Conservation (phyloP, 2,888 invertebrate species). For the Linnaemya vulpina region DNA sequence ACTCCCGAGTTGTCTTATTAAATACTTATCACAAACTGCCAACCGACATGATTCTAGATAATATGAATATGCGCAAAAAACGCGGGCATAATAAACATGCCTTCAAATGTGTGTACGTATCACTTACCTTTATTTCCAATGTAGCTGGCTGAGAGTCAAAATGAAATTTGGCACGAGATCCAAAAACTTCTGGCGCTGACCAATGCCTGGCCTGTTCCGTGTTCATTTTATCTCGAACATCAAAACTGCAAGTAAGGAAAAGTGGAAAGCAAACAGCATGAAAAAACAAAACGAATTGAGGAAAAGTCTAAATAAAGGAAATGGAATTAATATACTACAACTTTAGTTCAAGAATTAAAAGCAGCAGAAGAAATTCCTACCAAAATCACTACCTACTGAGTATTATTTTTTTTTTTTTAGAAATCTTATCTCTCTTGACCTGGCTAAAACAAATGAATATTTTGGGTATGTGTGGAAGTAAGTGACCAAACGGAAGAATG, state of each 20-base stretch:
- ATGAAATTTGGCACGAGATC: constrained; percentile 92
- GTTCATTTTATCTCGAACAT: constrained; percentile 92
- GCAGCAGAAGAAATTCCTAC: not conserved
- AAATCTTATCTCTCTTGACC: constrained; percentile 41
- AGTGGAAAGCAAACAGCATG: constrained; percentile 18
- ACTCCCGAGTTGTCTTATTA: no score
- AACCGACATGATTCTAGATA: no score
- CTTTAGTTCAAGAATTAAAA: not conserved
- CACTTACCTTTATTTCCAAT: constrained; percentile 87
- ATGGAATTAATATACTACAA: constrained; percentile 15
- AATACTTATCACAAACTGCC: no score
- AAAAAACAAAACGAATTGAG: constrained; percentile 2
- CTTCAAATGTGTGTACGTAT: not conserved
- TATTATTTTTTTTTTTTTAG: not conserved
- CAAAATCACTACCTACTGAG: constrained; percentile 19
- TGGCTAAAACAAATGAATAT: constrained; percentile 39
- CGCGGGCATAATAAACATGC: not conserved
- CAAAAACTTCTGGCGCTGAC: constrained; percentile 93
- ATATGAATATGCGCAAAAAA: no score
- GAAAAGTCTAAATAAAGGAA: constrained; percentile 37
- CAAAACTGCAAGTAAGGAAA: constrained; percentile 86
- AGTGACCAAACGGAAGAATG: not conserved
- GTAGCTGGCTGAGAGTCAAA: constrained; percentile 91
- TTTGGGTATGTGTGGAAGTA: not conserved
- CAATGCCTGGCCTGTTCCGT: constrained; percentile 90